Percentiles rank a stretch among this genome's conserved stretches.
These are phyloP conservation scores for Azemiops feae DNA, from an alignment of 2,113 vertebrate genomes.

Conservation along the genomic window DNA sequence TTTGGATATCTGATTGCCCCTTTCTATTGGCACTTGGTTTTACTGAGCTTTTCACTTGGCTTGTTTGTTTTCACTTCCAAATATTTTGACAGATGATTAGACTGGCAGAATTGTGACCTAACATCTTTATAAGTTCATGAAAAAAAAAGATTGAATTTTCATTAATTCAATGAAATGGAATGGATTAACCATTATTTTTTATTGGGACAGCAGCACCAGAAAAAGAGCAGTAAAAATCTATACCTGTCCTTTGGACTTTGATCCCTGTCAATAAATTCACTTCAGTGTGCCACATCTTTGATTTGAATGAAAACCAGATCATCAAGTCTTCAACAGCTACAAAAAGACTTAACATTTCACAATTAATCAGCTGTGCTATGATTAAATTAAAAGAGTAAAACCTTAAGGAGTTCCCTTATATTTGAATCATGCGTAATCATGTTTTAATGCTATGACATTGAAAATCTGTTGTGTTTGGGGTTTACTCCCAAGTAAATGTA, in stretches of 20 bases:
- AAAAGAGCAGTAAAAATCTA: slow-evolving; percentile 54
- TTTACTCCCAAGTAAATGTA: background rate
- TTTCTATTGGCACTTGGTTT: background rate
- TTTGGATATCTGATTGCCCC: background rate
- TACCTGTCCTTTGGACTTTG: slow-evolving; percentile 36
- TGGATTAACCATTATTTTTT: slow-evolving; percentile 48
- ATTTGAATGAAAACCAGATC: slow-evolving; percentile 60
- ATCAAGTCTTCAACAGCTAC: slow-evolving; percentile 34
- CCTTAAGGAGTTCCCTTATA: background rate
- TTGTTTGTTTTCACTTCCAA: background rate
- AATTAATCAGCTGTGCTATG: background rate
- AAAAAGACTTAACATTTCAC: background rate
- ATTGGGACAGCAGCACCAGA: slow-evolving; percentile 44
- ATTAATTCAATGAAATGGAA: slow-evolving; percentile 19
- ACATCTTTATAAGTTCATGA: slow-evolving; percentile 40
- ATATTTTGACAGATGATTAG: background rate
- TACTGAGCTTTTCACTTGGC: background rate
- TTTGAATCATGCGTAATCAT: background rate
- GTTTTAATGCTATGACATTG: background rate
- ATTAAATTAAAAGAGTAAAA: background rate
- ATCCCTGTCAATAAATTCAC: slow-evolving; percentile 36
- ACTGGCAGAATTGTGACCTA: background rate
- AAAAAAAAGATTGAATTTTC: slow-evolving; percentile 43
- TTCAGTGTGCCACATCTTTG: slow-evolving; percentile 44
- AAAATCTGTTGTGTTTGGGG: background rate